Conservation (phyloP, 1,140 invertebrate genomes). For the Drosophila bocki region DNA sequence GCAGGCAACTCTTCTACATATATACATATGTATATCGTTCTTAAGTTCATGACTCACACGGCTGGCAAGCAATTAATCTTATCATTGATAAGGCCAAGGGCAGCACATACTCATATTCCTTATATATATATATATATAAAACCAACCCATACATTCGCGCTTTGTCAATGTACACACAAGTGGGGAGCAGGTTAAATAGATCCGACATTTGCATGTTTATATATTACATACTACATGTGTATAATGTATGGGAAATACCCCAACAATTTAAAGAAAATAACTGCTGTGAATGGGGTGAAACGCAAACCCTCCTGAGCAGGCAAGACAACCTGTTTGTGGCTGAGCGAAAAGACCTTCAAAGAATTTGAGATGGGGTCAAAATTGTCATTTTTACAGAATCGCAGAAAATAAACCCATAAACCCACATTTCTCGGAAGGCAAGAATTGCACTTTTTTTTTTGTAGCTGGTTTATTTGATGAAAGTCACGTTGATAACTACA, state of each 20-base stretch:
- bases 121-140: slow-evolving; percentile 15
- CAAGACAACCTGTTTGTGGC: slow-evolving; percentile 1
- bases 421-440: slow-evolving; percentile 14
- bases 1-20: slow-evolving; percentile 40
- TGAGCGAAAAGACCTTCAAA: neutral
- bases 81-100: slow-evolving; percentile 83
- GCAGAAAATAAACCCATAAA: neutral
- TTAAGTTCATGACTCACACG: slow-evolving; percentile 50
- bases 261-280: slow-evolving; percentile 1
- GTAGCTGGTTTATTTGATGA: neutral
- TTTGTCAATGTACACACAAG: slow-evolving; percentile 49
- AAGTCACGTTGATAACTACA: slow-evolving; percentile 12
- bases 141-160: neutral
- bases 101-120: slow-evolving; percentile 35
- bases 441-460: neutral
- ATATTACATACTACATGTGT: neutral
- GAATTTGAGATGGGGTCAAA: slow-evolving; percentile 19
- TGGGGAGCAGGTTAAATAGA: slow-evolving; percentile 41
- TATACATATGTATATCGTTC: slow-evolving; percentile 22
- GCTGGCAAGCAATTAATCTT: slow-evolving; percentile 71
- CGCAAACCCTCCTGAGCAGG: neutral
- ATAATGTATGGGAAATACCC: slow-evolving; percentile 18
- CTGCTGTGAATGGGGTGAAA: slow-evolving; percentile 15
- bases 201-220: slow-evolving; percentile 22
- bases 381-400: slow-evolving; percentile 6